These are phyloP conservation scores for Porphyrio hochstetteri DNA, from an alignment of 2,113 vertebrate species.

Conservation along the genomic window DNA sequence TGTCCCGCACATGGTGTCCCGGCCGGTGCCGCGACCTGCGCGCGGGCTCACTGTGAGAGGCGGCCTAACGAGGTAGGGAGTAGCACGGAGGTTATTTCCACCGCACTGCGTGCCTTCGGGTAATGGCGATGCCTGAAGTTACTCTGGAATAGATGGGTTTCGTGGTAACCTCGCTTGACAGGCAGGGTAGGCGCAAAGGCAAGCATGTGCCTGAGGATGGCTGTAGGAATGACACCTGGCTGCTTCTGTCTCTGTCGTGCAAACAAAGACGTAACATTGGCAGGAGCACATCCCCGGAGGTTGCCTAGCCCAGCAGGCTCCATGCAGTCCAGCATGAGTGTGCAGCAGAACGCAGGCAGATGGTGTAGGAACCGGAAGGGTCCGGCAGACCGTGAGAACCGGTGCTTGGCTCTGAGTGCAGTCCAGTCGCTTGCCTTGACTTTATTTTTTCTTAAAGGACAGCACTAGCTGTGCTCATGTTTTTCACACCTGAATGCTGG, in stretches of 20 bases:
- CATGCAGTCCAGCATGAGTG: background rate
- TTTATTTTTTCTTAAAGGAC: background rate
- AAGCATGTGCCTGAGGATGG: no score
- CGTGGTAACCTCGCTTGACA: no score
- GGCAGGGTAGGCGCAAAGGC: no score
- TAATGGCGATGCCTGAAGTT: rapidly evolving
- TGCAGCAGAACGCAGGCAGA: background rate
- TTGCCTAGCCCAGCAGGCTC: background rate
- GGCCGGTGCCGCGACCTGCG: background rate
- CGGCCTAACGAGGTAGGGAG: background rate
- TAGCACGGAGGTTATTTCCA: rapidly evolving
- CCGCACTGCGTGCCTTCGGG: rapidly evolving
- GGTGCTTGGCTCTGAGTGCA: background rate
- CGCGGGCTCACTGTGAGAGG: rapidly evolving
- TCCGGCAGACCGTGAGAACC: background rate
- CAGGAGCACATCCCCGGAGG: background rate
- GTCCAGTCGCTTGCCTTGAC: background rate
- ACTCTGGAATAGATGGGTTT: no score
- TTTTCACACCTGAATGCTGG: background rate
- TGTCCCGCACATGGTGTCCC: no score
- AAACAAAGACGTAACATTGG: background rate
- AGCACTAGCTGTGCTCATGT: background rate
- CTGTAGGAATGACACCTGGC: background rate
- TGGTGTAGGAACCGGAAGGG: background rate
- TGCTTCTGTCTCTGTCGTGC: background rate